Evolutionary conservation across 2,888 invertebrate species (phyloP).

Genomic region (Trissoscelio sp.): DNA sequence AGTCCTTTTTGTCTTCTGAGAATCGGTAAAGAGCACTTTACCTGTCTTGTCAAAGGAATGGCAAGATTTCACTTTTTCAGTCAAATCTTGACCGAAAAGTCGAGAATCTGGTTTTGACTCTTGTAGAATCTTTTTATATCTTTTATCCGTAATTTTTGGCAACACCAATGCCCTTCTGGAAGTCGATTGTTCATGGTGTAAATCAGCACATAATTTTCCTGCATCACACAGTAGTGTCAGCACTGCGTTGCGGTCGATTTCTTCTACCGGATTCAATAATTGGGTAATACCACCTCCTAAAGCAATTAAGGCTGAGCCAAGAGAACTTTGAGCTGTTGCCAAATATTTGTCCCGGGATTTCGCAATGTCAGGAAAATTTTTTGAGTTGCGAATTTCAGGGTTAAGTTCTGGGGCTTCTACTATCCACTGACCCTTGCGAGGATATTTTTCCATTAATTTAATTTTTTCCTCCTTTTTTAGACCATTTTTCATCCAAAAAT

Average conservation of each 20-base stretch:
- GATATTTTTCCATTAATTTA: background rate
- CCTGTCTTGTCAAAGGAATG: slow-evolving; percentile 49
- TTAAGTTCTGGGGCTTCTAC: slow-evolving; percentile 33
- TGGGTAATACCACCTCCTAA: slow-evolving; percentile 28
- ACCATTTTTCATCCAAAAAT: slow-evolving; percentile 25
- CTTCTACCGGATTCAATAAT: background rate
- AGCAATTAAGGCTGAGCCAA: slow-evolving; percentile 45
- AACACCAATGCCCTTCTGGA: slow-evolving; percentile 45
- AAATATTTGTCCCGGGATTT: slow-evolving; percentile 61
- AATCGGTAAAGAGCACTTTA: slow-evolving; percentile 10
- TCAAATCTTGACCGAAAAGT: slow-evolving; percentile 45
- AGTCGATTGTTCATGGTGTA: slow-evolving; percentile 30
- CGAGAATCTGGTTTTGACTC: slow-evolving; percentile 29
- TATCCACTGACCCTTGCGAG: background rate
- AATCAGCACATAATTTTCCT: slow-evolving; percentile 25
- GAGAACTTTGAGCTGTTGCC: slow-evolving; percentile 16
- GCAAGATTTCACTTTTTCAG: slow-evolving; percentile 35
- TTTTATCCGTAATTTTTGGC: slow-evolving; percentile 38
- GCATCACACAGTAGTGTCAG: slow-evolving; percentile 16
- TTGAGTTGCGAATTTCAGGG: slow-evolving; percentile 31
- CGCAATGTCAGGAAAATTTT: slow-evolving; percentile 35
- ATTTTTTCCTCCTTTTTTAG: slow-evolving; percentile 18
- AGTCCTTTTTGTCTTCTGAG: too few species aligned
- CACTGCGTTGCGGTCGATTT: background rate
- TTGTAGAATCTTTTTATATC: slow-evolving; percentile 34